phyloP scores from a whole-genome alignment of 2,113 vertebrate species.

The Indicator indicator region DNA sequence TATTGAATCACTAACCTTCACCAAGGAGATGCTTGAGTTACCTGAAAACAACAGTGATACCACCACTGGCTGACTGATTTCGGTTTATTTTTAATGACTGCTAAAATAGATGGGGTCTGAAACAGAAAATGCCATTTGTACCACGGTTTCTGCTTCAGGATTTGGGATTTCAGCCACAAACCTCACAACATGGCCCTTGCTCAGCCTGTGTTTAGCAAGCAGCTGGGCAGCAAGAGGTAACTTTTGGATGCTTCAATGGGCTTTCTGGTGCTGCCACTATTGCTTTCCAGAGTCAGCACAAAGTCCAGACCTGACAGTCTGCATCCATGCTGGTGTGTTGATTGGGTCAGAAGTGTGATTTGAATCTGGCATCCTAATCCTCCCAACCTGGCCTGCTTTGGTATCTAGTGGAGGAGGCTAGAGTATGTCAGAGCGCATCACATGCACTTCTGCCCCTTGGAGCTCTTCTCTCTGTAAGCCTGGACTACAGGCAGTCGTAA shows the following conservation, averaged over 20 bases:
- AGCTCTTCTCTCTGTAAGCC: background rate
- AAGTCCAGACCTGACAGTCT: background rate
- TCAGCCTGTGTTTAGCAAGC: fast-evolving
- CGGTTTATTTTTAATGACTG: background rate
- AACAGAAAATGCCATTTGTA: background rate
- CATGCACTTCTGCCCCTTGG: background rate
- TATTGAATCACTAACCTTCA: background rate
- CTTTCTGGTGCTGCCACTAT: background rate
- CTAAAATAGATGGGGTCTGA: background rate
- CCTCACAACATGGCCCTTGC: fast-evolving
- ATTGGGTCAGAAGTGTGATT: background rate
- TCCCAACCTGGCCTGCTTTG: background rate
- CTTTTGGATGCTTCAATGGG: background rate
- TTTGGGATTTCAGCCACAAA: background rate
- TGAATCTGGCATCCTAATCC: background rate
- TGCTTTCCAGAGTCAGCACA: background rate
- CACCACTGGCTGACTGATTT: background rate
- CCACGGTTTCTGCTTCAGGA: background rate
- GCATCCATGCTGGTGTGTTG: background rate
- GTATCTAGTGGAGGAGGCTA: background rate
- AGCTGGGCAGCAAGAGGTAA: background rate
- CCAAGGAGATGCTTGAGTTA: background rate
- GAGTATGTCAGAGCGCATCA: background rate
- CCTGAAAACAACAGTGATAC: background rate
- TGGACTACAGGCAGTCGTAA: background rate